A percentile compares a stretch with the other conserved stretches of the same genome.
phyloP scores from a whole-genome alignment of 2,888 invertebrate genomes.

The Noctua comes region DNA sequence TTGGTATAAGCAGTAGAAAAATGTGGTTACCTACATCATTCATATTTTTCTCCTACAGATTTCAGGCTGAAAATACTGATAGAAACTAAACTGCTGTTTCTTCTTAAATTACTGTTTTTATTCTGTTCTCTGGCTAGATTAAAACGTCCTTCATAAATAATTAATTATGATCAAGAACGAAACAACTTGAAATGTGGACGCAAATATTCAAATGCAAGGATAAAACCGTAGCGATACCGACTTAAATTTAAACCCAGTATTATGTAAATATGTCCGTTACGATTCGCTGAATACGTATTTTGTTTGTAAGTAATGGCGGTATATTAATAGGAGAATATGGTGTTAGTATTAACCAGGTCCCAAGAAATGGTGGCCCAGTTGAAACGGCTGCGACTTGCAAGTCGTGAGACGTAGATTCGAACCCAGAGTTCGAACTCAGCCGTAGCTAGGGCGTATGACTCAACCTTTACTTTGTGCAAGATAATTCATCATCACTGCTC shows the following conservation, averaged over 20 bases:
- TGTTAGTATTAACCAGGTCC: background rate
- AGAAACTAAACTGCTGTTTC: background rate
- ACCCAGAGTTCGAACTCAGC: background rate
- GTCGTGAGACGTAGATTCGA: background rate
- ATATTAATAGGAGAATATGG: background rate
- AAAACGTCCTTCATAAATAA: constrained; percentile 67
- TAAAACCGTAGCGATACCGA: constrained; percentile 42
- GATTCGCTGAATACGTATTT: constrained; percentile 24
- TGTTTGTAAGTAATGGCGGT: constrained; percentile 12
- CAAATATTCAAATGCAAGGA: constrained; percentile 61
- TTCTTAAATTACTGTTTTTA: constrained; percentile 24
- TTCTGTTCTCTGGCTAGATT: constrained; percentile 47
- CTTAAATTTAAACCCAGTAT: constrained; percentile 46
- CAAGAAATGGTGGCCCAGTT: background rate
- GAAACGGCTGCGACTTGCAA: background rate
- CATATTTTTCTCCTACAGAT: background rate
- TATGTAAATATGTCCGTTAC: constrained; percentile 42
- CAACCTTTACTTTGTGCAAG: background rate
- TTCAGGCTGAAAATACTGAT: background rate
- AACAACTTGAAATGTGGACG: constrained; percentile 56
- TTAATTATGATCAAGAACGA: constrained; percentile 63
- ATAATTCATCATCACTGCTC: background rate
- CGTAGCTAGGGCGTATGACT: no score
- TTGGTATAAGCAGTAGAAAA: no score
- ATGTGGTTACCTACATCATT: background rate